Base-by-base conservation (phyloP, 37 sponge, comb jelly and placozoan genomes). In the Theonella swinhoei region DNA sequence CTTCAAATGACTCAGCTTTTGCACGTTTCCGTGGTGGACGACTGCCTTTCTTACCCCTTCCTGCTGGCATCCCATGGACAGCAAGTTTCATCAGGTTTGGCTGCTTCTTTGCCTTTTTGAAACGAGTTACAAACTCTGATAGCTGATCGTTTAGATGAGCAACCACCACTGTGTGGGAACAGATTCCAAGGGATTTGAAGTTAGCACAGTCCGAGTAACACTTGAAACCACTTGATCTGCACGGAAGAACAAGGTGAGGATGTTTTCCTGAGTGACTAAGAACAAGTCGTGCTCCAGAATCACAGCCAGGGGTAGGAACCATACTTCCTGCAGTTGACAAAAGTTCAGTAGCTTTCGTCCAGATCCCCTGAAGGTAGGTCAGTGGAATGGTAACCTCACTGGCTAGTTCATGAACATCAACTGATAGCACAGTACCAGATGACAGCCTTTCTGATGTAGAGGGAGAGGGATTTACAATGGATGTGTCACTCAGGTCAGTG, bases 341-440 rank as follows among this genome's bases (percentile, higher is more conserved):
- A 5, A 85, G 71, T 37, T 85, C 72, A 26, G 70, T 72, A 42
- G 85, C 85, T 85, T 83, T 85, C 40, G 36, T 69, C 85, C 85
- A 85, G 29, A 85, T 85, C 5, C 85, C 85, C 41, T 85, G 71
- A 9, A 85, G 70, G 60, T 78, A 85, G 31, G 60, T 75, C 3
- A 58, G 41, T 1, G 85, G 78, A 58, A 85, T 42, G 39, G 72
- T 31, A 26, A 77, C 63, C 3, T 8, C 7, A 3, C 39, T 35
- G 41, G 78, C 71, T 30, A 75, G 26, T 42, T 29, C 9, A 17
- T 76, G 39, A 32, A 68, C 25, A 59, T 70, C 39, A 31, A 82
- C 83, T 58, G 83, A 82, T 36, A 82, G 32, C 4, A 71, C 25
- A 39, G 81, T 69, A 68, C 32, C 32, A 28, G 30, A 54, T 62